Percentiles rank a stretch among this genome's conserved stretches.
These are phyloP conservation scores for Cryptotis parvus DNA, from an alignment of 2,113 vertebrate genomes.

Conservation along the genomic window DNA sequence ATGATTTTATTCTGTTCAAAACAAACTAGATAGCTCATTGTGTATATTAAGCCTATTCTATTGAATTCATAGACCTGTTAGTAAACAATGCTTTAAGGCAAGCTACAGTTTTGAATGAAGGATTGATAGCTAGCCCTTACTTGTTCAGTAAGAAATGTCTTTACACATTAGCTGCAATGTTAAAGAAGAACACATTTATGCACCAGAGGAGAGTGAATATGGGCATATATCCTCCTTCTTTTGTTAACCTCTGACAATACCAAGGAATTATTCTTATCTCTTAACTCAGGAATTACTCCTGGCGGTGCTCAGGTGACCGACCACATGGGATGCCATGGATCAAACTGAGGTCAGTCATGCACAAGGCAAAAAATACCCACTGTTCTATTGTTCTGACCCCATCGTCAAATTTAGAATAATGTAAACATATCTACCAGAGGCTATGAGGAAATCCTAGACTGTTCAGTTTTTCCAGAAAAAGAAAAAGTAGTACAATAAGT, in stretches of 20 bases:
- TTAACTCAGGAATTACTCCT: too few species aligned
- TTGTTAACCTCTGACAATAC: too few species aligned
- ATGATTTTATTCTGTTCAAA: background rate
- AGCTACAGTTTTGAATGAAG: constrained; percentile 3
- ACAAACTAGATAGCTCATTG: background rate
- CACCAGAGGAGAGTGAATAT: background rate
- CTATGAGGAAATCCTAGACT: background rate
- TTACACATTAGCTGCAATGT: background rate
- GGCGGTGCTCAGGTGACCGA: too few species aligned
- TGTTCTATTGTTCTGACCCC: too few species aligned
- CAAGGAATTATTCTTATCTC: too few species aligned
- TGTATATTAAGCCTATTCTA: background rate
- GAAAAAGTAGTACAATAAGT: background rate
- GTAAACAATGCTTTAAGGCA: background rate
- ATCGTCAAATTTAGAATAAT: too few species aligned
- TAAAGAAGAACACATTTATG: background rate
- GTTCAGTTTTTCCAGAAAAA: background rate
- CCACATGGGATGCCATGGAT: too few species aligned
- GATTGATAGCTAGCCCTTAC: too few species aligned
- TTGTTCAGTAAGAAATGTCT: too few species aligned
- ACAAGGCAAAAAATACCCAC: too few species aligned
- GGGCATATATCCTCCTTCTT: too few species aligned
- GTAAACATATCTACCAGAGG: background rate
- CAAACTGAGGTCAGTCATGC: too few species aligned
- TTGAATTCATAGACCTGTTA: constrained; percentile 18